Percentiles rank a stretch among this genome's conserved stretches.
Evolutionary conservation across 2,113 vertebrate species (phyloP).

Genomic region (Hippocampus guttulatus): DNA sequence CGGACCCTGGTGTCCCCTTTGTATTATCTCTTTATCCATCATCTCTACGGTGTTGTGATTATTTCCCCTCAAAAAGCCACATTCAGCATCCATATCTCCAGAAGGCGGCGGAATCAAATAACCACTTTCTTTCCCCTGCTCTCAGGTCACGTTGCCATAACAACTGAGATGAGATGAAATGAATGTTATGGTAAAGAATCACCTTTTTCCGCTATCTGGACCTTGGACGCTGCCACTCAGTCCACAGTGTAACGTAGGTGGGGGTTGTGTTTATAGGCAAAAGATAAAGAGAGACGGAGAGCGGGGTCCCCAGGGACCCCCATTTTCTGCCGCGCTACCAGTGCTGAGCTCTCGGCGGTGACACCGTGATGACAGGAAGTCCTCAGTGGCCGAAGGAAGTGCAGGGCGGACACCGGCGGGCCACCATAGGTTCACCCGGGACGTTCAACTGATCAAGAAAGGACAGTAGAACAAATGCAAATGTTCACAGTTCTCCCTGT

Average conservation of each 20-base stretch:
- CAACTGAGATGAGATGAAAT: constrained; percentile 73
- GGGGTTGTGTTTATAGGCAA: not conserved
- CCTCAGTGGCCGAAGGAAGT: constrained; percentile 18
- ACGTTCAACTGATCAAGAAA: not conserved
- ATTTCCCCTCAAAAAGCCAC: not conserved
- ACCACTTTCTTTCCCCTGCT: not conserved
- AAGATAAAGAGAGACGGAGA: constrained; percentile 1
- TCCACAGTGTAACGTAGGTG: not conserved
- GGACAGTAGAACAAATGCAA: not conserved
- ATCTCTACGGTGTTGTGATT: not conserved
- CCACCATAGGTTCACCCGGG: constrained; percentile 5
- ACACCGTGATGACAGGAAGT: constrained; percentile 49
- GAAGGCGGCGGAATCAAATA: not conserved
- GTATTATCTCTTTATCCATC: not conserved
- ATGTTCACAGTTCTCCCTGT: not conserved
- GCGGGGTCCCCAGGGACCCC: constrained; percentile 9
- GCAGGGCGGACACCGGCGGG: constrained; percentile 19
- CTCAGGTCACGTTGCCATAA: constrained; percentile 78
- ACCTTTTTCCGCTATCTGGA: constrained; percentile 74
- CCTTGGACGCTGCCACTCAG: constrained; percentile 10
- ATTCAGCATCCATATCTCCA: not conserved
- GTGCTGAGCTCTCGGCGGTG: constrained; percentile 49
- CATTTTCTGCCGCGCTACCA: constrained; percentile 28
- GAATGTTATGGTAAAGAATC: constrained; percentile 78
- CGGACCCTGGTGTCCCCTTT: not conserved